Evolutionary conservation across 1,140 invertebrate species (phyloP), one percentile per base, ranked within the genome.

Genomic region (Scylla paramamosain): DNA sequence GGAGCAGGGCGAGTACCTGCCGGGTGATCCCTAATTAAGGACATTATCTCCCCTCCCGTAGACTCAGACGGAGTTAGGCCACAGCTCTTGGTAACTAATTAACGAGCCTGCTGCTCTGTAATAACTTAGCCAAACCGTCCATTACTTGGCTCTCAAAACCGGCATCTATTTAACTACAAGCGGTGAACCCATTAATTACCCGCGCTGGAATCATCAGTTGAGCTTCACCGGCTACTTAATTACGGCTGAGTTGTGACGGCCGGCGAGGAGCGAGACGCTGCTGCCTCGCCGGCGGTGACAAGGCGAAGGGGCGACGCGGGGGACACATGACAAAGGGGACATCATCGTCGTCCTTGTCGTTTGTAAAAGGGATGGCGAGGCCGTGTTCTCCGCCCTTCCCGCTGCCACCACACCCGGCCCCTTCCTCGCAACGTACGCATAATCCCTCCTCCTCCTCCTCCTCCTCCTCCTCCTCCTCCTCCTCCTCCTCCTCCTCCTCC

Each of bases 151-250:
- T 91, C 45, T 91, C 46, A 91, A 59, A 59, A 91, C 48, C 46
- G 59, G 46, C 29, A 32, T 91, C 89, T 91, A 59, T 91, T 91
- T 91, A 91, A 91, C 89, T 91, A 91, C 89, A 14, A 14, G 46
- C 20, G 46, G 46, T 7, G 52, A 52, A 59, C 46, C 89, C 48
- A 32, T 59, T 59, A 91, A 91, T 91, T 91, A 91, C 46, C 48
- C n/a, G 3, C 20, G 31, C 7, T 52, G 59, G 25, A 91, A 48
- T 59, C 48, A 91, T 91, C 89, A 91, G 59, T 20, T 91, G 31
- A 91, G 25, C 89, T 59, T 29, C 89, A 48, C 28, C 31, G 4
- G 59, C 6, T 31, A 29, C 48, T 39, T 32, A 91, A 91, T 91
- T 91, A 91, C 89, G 46, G 48, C 0, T 91, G 46, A 32, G 28